Evolutionary conservation across 2,797 vertebrate species (phyloP).

Genomic region (Malacoctenus gilli): DNA sequence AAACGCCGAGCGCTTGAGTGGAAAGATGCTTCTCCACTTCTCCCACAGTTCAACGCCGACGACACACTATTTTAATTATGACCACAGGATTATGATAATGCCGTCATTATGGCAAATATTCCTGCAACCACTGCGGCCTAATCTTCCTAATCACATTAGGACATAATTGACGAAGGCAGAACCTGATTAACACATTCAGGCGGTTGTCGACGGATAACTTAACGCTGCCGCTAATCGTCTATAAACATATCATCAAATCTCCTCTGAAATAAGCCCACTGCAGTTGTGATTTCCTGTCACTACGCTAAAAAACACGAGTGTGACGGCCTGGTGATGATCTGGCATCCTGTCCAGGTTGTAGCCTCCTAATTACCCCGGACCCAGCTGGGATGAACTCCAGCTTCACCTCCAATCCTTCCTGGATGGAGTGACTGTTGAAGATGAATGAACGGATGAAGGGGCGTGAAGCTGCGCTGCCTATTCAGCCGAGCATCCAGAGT

Average conservation of each 20-base stretch:
- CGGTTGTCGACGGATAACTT: conserved; percentile 21
- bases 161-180: conserved; percentile 24
- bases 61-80: conserved; percentile 30
- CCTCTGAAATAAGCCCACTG: too few relatives aligned
- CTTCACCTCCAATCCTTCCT: neutral
- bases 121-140: conserved; percentile 10
- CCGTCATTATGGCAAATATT: conserved; percentile 9
- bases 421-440: neutral
- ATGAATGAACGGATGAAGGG: too few relatives aligned
- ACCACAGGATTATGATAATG: conserved; percentile 30
- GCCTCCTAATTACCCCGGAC: neutral
- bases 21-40: neutral
- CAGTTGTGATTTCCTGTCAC: too few relatives aligned
- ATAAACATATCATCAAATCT: too few relatives aligned
- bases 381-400: neutral
- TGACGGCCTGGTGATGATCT: too few relatives aligned
- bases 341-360: neutral
- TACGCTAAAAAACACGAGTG: conserved; percentile 10
- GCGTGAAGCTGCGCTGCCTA: too few relatives aligned
- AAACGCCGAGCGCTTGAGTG: neutral
- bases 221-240: too few relatives aligned
- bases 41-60: conserved; percentile 4
- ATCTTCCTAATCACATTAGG: conserved; percentile 44
- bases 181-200: conserved; percentile 29
- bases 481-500: neutral